phyloP scores from a whole-genome alignment of 2,797 vertebrate genomes.

The Hipposideros larvatus region DNA sequence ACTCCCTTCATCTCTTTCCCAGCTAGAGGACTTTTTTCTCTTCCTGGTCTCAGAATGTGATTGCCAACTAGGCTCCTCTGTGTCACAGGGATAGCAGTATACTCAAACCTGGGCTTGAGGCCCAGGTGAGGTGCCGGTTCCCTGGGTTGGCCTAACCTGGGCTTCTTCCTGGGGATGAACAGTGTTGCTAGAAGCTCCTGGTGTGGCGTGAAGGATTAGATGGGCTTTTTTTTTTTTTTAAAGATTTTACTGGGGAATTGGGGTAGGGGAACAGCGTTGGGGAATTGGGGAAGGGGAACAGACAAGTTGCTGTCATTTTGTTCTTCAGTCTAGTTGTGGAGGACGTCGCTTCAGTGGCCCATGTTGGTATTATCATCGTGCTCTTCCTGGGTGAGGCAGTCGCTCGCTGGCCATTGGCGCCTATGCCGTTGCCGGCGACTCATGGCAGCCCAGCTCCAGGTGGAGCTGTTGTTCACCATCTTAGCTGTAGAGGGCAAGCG shows the following conservation, averaged over 20 bases:
- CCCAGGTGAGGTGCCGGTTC: neutral
- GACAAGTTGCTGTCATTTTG: too few species aligned
- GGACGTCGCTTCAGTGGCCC: too few species aligned
- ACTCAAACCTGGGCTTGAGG: neutral
- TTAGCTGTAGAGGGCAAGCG: too few species aligned
- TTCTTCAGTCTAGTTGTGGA: too few species aligned
- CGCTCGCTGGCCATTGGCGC: too few species aligned
- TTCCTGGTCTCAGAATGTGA: neutral
- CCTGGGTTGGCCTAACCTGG: neutral
- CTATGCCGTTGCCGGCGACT: too few species aligned
- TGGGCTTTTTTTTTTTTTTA: neutral
- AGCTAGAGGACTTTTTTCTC: neutral
- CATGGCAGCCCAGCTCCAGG: too few species aligned
- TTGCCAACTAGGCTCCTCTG: neutral
- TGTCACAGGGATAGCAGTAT: neutral
- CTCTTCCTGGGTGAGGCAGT: too few species aligned
- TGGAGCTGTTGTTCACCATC: too few species aligned
- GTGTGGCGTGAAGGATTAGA: neutral
- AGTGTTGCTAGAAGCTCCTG: neutral
- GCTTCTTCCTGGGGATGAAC: neutral
- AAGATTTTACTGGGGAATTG: too few species aligned
- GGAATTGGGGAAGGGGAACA: too few species aligned
- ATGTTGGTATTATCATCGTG: too few species aligned
- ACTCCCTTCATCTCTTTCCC: neutral
- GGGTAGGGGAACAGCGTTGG: accelerated